Evolutionary conservation across 2,797 vertebrate genomes (phyloP).

Genomic region (Crenichthys baileyi): DNA sequence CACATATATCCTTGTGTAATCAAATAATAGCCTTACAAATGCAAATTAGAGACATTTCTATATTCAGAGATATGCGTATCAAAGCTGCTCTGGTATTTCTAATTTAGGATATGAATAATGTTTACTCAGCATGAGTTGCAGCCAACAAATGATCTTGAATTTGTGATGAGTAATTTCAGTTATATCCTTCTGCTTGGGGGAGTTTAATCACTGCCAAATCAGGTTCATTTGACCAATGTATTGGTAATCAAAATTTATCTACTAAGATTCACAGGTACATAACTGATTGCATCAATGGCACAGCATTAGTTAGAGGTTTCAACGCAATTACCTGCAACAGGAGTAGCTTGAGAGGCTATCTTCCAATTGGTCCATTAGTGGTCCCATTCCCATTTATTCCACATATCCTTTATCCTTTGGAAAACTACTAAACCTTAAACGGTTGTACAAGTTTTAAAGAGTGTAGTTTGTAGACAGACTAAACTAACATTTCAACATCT

Average conservation of each 20-base stretch:
- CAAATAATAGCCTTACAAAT: constrained; percentile 36
- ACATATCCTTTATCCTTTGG: background rate
- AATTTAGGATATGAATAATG: constrained; percentile 44
- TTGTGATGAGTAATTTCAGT: constrained; percentile 22
- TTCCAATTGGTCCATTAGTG: background rate
- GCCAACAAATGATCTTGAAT: constrained; percentile 25
- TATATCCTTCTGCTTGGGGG: background rate
- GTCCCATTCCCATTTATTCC: background rate
- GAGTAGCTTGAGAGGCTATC: background rate
- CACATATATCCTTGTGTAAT: constrained; percentile 4
- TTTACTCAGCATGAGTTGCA: constrained; percentile 39
- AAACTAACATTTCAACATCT: background rate
- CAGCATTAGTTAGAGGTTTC: too few relatives aligned
- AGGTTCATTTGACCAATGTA: background rate
- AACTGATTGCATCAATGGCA: too few relatives aligned
- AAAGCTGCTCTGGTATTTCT: constrained; percentile 31
- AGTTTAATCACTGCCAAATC: background rate
- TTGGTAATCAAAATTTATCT: too few relatives aligned
- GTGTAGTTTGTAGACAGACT: background rate
- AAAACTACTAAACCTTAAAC: background rate
- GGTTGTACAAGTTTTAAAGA: background rate
- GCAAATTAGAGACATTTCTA: constrained; percentile 40
- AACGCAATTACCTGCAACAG: too few relatives aligned
- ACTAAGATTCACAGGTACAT: too few relatives aligned
- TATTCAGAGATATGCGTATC: constrained; percentile 34